These are phyloP conservation scores for Tryphoninae sp. DNA, from an alignment of 2,888 invertebrate species.

Conservation along the genomic window DNA sequence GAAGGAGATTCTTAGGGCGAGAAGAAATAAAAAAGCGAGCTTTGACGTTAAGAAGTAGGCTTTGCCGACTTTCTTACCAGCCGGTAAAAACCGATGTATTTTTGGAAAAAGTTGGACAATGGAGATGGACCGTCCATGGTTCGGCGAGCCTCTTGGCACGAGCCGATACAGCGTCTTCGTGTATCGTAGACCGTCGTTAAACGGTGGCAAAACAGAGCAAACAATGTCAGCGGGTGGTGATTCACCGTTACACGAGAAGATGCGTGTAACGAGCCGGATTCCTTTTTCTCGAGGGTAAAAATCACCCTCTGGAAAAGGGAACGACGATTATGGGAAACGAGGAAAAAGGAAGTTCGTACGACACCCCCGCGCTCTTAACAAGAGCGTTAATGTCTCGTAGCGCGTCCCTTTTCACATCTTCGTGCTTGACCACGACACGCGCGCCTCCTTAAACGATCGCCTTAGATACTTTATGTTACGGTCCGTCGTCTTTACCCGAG, in stretches of 20 bases:
- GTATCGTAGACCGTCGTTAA: constrained; percentile 57
- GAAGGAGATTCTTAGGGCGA: constrained; percentile 44
- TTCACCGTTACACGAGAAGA: constrained; percentile 60
- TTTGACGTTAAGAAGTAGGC: constrained; percentile 38
- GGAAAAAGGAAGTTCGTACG: constrained; percentile 13
- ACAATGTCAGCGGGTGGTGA: constrained; percentile 68
- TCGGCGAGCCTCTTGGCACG: constrained; percentile 46
- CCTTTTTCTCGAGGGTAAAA: constrained; percentile 37
- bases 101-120: constrained; percentile 52
- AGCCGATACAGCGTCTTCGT: constrained; percentile 28
- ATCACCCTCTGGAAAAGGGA: background rate
- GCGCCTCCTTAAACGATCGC: constrained; percentile 44
- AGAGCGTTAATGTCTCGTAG: constrained; percentile 58
- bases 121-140: constrained; percentile 51
- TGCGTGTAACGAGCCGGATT: constrained; percentile 64
- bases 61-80: constrained; percentile 33
- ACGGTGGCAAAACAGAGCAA: constrained; percentile 63
- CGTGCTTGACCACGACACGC: constrained; percentile 62
- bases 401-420: constrained; percentile 56
- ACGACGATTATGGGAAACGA: background rate
- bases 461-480: constrained; percentile 17
- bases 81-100: constrained; percentile 7
- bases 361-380: constrained; percentile 51
- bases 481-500: constrained; percentile 19
- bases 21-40: constrained; percentile 12